Conservation (phyloP, 2,113 vertebrate species). For the Sigmodon hispidus region DNA sequence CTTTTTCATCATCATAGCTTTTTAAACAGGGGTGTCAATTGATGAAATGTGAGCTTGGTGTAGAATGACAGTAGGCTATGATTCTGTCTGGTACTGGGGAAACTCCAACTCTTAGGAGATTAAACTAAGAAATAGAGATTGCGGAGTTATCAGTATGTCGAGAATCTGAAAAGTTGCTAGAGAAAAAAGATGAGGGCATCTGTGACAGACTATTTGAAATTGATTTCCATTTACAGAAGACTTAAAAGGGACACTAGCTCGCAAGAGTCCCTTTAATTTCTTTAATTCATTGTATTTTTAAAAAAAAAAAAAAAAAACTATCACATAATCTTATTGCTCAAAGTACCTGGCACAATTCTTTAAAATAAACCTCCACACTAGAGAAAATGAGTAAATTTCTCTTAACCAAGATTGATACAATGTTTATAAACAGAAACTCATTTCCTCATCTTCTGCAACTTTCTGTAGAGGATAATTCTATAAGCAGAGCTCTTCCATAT, state of each 20-base stretch:
- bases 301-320: background rate
- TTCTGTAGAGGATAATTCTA: background rate
- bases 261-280: background rate
- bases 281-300: background rate
- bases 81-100: background rate
- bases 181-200: background rate
- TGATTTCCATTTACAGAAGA: background rate
- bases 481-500: background rate
- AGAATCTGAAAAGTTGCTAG: background rate
- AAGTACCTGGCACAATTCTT: background rate
- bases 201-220: background rate
- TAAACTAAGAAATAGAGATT: background rate
- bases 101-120: background rate
- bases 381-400: background rate
- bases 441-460: background rate
- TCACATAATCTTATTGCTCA: background rate
- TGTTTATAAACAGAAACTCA: background rate
- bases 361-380: background rate
- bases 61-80: background rate
- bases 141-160: background rate
- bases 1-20: background rate
- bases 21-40: background rate
- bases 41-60: background rate
- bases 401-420: background rate
- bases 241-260: background rate